Evolutionary conservation across 2,888 invertebrate species (phyloP).

Genomic region (Caradrina kadenii): DNA sequence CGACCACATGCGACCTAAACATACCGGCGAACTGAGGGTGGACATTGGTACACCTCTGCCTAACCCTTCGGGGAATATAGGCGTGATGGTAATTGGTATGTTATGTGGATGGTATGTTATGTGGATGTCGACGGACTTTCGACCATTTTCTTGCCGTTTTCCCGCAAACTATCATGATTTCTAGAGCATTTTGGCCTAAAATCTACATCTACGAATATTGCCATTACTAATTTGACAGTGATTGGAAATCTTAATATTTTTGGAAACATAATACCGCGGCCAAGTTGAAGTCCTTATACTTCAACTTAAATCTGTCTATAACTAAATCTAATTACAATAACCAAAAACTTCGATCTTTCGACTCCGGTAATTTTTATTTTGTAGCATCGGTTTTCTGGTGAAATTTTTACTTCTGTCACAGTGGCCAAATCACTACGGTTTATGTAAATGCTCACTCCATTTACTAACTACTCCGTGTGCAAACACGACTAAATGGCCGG

Average conservation of each 20-base stretch:
- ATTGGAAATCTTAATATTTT: neutral
- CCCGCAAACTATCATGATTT: neutral
- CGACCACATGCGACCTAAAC: too few relatives aligned
- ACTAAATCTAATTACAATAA: neutral
- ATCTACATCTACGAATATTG: neutral
- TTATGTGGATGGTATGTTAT: too few relatives aligned
- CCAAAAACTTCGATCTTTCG: neutral
- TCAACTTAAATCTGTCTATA: neutral
- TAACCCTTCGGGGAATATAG: too few relatives aligned
- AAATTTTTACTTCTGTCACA: neutral
- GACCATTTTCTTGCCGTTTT: too few relatives aligned
- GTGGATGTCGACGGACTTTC: too few relatives aligned
- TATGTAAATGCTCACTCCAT: conserved; percentile 43
- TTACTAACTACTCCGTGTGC: conserved; percentile 26
- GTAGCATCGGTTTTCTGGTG: too few relatives aligned
- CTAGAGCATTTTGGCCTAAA: neutral
- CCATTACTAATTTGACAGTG: neutral
- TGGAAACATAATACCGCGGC: neutral
- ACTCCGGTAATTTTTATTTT: neutral
- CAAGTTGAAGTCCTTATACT: neutral
- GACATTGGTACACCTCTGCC: too few relatives aligned
- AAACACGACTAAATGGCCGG: conserved; percentile 61
- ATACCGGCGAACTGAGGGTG: too few relatives aligned
- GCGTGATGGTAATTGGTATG: too few relatives aligned
- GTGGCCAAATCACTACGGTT: neutral